Base-by-base conservation (phyloP, 2,113 vertebrate species). In the Charina bottae region DNA sequence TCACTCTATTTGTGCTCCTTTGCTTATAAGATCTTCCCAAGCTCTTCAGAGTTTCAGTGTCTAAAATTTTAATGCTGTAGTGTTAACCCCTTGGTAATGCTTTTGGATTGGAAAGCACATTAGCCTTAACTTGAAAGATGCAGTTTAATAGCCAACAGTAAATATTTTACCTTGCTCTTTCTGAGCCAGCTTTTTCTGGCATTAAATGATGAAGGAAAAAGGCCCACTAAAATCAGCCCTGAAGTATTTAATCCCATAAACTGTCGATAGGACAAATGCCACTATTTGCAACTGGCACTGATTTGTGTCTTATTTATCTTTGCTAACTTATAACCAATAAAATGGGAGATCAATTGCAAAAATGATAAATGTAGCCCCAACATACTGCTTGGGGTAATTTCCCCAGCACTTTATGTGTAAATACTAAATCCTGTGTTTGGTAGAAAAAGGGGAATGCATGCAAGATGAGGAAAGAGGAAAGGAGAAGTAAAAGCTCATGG, bases 1-100 rank as follows among this genome's bases (percentile, higher is more conserved):
- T 98, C 95, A 88, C 94, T 96, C 88, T 95, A 95, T 96, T 97
- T 97, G 92, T 96, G 94, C 92, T 96, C 92, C 90, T 94, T 96
- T 96, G 94, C 96, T 95, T 96, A 94, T 94, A 95, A 96, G 95
- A 94, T 92, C 86, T 54, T 84, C 53, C 59, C 89, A 93, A 96
- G 93, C 92, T 96, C 95, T 93, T 93, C 54, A 94, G 94, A 96
- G 93, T 93, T 94, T 89, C 93, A 89, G 90, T 93, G 92, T 96
- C 95, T 97, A 95, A 97, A 97, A 96, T 95, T 97, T 97, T 96
- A 96, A 96, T 97, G 92, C 89, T 93, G 68, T 93, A 93, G 95
- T 93, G 85, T 86, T 95, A 91, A 96, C 94, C 95, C 86, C 91
- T 96, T 96, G 91, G 93, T 96, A 96, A 97, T 95, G 92, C 94